Evolutionary conservation across 2,113 vertebrate genomes (phyloP).

Genomic region (Oncorhynchus kisutch): DNA sequence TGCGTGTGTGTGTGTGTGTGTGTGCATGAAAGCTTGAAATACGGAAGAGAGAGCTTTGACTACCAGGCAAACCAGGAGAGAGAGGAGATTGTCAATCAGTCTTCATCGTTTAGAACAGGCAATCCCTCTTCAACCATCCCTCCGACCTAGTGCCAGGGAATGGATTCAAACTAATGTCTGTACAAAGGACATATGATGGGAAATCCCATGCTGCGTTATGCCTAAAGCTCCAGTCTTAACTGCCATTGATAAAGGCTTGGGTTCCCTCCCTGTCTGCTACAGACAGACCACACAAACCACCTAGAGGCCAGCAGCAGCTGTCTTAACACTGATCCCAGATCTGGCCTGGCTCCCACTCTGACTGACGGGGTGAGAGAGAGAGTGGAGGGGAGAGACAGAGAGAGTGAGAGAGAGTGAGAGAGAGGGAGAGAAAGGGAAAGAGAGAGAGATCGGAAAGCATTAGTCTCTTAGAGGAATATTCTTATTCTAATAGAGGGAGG

Average conservation of each 20-base stretch:
- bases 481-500: background rate
- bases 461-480: background rate
- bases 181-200: slow-evolving; percentile 15
- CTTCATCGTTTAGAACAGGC: background rate
- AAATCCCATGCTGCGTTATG: slow-evolving; percentile 14
- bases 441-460: background rate
- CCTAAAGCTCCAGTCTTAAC: slow-evolving; percentile 8
- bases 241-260: slow-evolving; percentile 16
- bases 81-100: background rate
- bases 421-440: background rate
- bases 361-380: background rate
- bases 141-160: background rate
- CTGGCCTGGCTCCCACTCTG: slow-evolving; percentile 1
- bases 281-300: background rate
- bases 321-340: background rate
- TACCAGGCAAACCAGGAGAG: background rate
- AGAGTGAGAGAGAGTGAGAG: background rate
- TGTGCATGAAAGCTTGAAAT: background rate
- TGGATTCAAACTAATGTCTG: slow-evolving; percentile 11
- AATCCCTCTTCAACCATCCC: background rate
- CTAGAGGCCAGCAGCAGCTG: background rate
- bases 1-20: too few relatives aligned
- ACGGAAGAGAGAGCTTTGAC: background rate
- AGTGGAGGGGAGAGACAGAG: background rate
- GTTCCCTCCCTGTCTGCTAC: background rate